Evolutionary conservation across 2,888 invertebrate genomes (phyloP).

Genomic region (Dicyrtoma fusca): DNA sequence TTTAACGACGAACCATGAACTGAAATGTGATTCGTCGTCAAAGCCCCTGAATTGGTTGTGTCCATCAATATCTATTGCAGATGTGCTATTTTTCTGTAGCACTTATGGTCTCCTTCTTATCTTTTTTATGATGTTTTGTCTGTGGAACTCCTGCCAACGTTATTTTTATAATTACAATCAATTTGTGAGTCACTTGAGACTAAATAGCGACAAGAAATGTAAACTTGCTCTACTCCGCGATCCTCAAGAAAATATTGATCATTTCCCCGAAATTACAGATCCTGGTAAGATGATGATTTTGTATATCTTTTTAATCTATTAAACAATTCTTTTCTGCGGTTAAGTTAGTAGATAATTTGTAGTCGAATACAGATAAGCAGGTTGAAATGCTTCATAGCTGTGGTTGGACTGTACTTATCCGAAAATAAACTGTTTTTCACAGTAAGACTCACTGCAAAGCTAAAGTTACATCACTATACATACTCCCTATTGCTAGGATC

Average conservation of each 20-base stretch:
- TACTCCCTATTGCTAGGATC: too few species aligned
- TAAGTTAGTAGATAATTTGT: too few species aligned
- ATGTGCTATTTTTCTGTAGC: slow-evolving; percentile 29
- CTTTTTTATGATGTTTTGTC: slow-evolving; percentile 29
- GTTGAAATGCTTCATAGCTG: too few species aligned
- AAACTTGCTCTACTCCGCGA: slow-evolving; percentile 27
- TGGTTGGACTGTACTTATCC: too few species aligned
- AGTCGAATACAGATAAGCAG: too few species aligned
- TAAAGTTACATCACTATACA: too few species aligned
- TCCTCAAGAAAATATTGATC: not conserved
- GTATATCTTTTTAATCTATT: too few species aligned
- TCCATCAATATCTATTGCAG: slow-evolving; percentile 28
- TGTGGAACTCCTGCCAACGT: slow-evolving; percentile 29
- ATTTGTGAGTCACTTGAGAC: not conserved
- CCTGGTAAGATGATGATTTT: too few species aligned
- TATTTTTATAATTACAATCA: slow-evolving; percentile 16
- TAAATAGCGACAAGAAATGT: not conserved
- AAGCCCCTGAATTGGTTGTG: slow-evolving; percentile 36
- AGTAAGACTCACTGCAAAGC: too few species aligned
- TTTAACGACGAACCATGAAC: slow-evolving; percentile 9
- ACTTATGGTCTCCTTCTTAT: slow-evolving; percentile 33
- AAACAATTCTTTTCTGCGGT: too few species aligned
- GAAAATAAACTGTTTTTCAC: too few species aligned
- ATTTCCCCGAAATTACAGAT: too few species aligned
- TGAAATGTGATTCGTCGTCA: slow-evolving; percentile 10